Conservation (phyloP, 2,797 vertebrate genomes). For the Graptemys geographica region DNA sequence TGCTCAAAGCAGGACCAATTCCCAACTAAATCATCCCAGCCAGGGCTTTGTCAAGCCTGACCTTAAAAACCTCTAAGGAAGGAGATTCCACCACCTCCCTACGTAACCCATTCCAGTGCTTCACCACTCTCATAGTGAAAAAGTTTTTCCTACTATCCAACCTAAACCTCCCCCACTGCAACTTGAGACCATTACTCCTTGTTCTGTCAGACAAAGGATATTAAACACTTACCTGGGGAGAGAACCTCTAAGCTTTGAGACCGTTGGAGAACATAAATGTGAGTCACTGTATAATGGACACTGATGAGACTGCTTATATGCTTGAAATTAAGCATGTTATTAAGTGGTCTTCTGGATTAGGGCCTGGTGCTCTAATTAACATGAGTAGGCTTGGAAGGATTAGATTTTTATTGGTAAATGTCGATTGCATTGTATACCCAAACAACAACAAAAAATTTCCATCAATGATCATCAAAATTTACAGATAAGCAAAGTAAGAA, state of each 20-base stretch:
- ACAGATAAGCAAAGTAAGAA: neutral
- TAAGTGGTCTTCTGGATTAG: neutral
- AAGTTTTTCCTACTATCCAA: too few relatives aligned
- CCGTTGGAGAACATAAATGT: neutral
- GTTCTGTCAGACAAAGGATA: neutral
- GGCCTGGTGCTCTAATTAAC: neutral
- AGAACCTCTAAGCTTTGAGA: neutral
- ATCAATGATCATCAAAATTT: neutral
- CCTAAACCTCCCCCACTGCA: too few relatives aligned
- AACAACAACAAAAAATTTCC: neutral
- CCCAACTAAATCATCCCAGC: too few relatives aligned
- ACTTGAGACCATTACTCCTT: too few relatives aligned
- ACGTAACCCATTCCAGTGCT: too few relatives aligned
- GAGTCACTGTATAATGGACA: neutral
- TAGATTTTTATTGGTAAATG: neutral
- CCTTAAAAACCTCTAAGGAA: too few relatives aligned
- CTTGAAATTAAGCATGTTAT: neutral
- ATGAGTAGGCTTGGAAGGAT: neutral
- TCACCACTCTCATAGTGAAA: too few relatives aligned
- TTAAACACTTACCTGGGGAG: neutral
- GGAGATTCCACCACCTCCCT: too few relatives aligned
- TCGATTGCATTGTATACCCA: neutral
- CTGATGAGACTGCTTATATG: neutral
- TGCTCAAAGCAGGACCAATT: too few relatives aligned
- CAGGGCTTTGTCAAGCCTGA: too few relatives aligned